These are phyloP conservation scores for Muscicapa comitata DNA, from an alignment of 2,797 vertebrate species.

Conservation along the genomic window DNA sequence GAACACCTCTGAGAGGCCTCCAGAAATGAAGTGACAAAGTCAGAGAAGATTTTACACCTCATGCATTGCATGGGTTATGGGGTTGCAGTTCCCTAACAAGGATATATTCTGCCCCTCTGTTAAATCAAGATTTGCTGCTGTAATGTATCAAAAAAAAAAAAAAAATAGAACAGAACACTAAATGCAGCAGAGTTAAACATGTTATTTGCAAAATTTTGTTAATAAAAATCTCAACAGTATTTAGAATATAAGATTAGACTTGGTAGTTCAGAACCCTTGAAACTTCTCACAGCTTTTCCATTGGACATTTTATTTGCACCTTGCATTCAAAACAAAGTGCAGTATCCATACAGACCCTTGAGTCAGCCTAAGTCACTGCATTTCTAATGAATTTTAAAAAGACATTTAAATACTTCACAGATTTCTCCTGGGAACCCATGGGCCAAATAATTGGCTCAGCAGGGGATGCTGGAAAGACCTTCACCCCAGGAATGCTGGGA, in stretches of 20 bases:
- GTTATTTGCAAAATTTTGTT: not conserved
- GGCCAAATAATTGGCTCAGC: not conserved
- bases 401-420: not conserved
- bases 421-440: not conserved
- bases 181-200: not conserved
- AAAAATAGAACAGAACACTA: not conserved
- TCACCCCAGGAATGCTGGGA: not conserved
- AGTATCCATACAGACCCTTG: not conserved
- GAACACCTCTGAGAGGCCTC: not conserved
- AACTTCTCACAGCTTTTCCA: not conserved
- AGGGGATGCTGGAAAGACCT: not conserved
- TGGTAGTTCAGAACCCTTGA: not conserved
- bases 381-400: not conserved
- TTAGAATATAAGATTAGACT: not conserved
- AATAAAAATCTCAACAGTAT: not conserved
- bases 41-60: not conserved
- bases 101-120: not conserved
- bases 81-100: not conserved
- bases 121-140: not conserved
- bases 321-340: not conserved
- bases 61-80: rapidly evolving
- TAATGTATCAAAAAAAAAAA: not conserved
- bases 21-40: not conserved
- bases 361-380: not conserved
- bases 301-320: not conserved